Evolutionary conservation across 2,888 invertebrate species (phyloP).

Genomic region (Plusia festucae): DNA sequence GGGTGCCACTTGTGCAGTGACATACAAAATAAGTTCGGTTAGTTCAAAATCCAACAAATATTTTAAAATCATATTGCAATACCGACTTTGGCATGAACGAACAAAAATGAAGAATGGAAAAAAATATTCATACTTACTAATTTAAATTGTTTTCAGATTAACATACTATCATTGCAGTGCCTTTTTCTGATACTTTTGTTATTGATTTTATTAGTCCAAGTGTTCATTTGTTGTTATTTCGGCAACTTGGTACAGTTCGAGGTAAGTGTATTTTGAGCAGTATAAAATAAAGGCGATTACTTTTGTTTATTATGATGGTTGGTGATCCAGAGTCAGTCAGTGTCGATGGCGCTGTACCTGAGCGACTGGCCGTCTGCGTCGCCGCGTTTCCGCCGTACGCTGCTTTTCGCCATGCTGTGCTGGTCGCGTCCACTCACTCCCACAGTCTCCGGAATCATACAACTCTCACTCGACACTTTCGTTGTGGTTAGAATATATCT

Average conservation of each 20-base stretch:
- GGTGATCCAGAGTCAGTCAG: conserved; percentile 63
- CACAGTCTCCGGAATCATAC: conserved; percentile 57
- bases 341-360: conserved; percentile 62
- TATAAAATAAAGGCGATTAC: neutral
- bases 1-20: conserved; percentile 56
- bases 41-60: conserved; percentile 32
- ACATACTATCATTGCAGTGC: conserved; percentile 55
- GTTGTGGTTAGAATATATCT: conserved; percentile 54
- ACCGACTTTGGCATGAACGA: no score
- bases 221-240: conserved; percentile 68
- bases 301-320: neutral
- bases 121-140: neutral
- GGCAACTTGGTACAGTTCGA: conserved; percentile 67
- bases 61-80: no score
- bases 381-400: conserved; percentile 63
- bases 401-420: conserved; percentile 68
- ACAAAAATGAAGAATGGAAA: neutral
- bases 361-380: conserved; percentile 69
- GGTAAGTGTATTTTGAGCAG: conserved; percentile 54
- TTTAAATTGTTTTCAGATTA: conserved; percentile 58
- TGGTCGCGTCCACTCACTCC: conserved; percentile 65
- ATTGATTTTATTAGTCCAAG: conserved; percentile 53
- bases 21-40: conserved; percentile 64
- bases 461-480: conserved; percentile 66
- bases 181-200: conserved; percentile 49